Percentiles rank a stretch among this genome's conserved stretches.
These are phyloP conservation scores for Sycophaga agraensis DNA, from an alignment of 1,140 invertebrate species.

Conservation along the genomic window DNA sequence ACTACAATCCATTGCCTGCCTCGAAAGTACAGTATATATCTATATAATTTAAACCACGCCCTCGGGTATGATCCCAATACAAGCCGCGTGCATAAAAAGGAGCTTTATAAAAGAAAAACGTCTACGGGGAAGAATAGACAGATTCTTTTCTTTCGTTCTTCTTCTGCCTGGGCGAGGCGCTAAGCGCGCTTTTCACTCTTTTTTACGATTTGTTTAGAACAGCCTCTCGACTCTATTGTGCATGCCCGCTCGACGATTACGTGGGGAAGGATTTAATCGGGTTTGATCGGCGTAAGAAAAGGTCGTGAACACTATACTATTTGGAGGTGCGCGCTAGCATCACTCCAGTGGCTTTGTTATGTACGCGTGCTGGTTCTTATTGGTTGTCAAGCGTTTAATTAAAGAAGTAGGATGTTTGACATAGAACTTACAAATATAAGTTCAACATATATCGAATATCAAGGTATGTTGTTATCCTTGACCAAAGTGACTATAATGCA, in stretches of 20 bases:
- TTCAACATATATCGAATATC: no score
- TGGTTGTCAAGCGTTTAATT: background rate
- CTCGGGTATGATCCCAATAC: no score
- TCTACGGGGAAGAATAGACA: constrained; percentile 15
- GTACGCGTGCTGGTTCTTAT: background rate
- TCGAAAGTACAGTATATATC: no score
- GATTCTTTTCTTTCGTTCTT: background rate
- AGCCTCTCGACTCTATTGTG: constrained; percentile 7
- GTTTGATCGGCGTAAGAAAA: constrained; percentile 13
- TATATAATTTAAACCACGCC: no score
- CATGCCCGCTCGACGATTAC: constrained; percentile 2
- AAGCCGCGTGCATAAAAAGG: constrained; percentile 8
- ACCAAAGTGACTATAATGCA: no score
- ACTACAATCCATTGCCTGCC: no score
- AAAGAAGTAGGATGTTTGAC: no score
- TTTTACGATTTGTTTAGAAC: constrained; percentile 31
- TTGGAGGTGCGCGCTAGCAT: no score
- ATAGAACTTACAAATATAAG: no score
- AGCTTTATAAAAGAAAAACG: constrained; percentile 10
- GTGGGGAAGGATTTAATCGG: constrained; percentile 21
- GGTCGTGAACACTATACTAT: background rate
- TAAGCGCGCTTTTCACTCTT: constrained; percentile 15
- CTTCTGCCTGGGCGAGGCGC: background rate
- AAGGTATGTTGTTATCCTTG: no score
- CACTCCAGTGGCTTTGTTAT: no score